Percentiles rank a stretch among this genome's conserved stretches.
These are phyloP conservation scores for Eolophus roseicapilla DNA, from an alignment of 2,113 vertebrate species.

Conservation along the genomic window DNA sequence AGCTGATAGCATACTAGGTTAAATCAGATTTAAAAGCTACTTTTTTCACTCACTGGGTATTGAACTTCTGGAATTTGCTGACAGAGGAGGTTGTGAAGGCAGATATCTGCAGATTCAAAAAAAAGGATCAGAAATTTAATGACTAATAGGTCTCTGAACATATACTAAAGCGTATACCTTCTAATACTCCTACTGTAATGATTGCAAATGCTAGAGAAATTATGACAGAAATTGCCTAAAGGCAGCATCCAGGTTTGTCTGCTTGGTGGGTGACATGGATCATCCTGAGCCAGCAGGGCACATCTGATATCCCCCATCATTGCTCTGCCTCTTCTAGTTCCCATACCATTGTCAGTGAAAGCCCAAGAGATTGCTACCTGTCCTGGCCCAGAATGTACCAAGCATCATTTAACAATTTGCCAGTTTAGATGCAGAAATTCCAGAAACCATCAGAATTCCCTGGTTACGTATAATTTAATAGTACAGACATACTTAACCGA, in stretches of 20 bases:
- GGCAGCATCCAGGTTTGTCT: neutral
- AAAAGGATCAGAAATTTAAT: neutral
- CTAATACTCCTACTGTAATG: neutral
- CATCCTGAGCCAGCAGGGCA: neutral
- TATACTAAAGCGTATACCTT: neutral
- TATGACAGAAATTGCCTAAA: neutral
- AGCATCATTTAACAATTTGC: neutral
- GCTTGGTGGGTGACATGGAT: neutral
- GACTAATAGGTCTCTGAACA: neutral
- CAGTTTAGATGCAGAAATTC: neutral
- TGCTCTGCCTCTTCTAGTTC: neutral
- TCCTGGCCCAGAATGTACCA: neutral
- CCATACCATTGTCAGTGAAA: neutral
- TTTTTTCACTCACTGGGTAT: neutral
- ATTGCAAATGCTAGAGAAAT: neutral
- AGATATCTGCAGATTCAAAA: neutral
- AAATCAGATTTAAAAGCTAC: neutral
- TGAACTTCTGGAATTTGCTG: neutral
- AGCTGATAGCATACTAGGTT: neutral
- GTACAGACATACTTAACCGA: neutral
- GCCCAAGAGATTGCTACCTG: neutral
- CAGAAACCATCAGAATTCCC: neutral
- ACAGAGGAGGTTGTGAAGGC: neutral
- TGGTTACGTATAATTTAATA: neutral
- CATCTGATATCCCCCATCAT: neutral